Base-by-base conservation (phyloP, 1,140 invertebrate species). In the Anagrus nilaparvatae region DNA sequence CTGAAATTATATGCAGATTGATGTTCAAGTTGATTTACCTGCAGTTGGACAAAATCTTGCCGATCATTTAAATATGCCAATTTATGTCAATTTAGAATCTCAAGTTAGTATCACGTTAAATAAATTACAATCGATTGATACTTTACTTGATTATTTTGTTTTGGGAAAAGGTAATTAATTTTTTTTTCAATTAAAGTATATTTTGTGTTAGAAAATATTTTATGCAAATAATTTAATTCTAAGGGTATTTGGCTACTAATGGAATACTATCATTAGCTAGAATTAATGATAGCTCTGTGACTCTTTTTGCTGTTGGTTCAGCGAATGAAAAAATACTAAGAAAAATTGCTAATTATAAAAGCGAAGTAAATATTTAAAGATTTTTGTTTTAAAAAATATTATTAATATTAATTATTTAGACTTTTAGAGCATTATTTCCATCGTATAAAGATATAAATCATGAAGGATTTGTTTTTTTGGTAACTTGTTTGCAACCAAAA, bases 21-120 rank as follows among this genome's bases (percentile, higher is more conserved):
- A 69, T 0, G 27, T 72, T 2, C 56, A 76, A 32, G 53, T 58
- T n/a, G 56, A 75, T 31, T 60, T 76, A 25, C 63, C 71, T 5
- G 43, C 54, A n/a, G 76, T 83, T 2, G 81, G 80, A 0, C 57
- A 61, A 24, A 80, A 82, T 49, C 56, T 82, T 0, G 78, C 83
- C 47, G 84, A 88, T 53, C 84, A 87, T 50, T 62, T 84, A 46
- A 77, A 81, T 53, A 56, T 81, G 43, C 81, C 82, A 0, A 47
- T 84, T 0, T 84, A 77, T 43, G 72, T 82, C 2, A 77, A 76
- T 39, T 64, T 83, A 19, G 63, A 74, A 40, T 62, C 67, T 12
- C 71, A 74, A 0, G 65, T 79, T 25, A 81, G 76, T 48, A 64
- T 80, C 12, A 84, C 78, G 4, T 47, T 81, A 5, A 57, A 65